Percentiles rank a stretch among this genome's conserved stretches.
These are phyloP conservation scores for Ceriagrion tenellum DNA, from an alignment of 2,888 invertebrate species.

Conservation along the genomic window DNA sequence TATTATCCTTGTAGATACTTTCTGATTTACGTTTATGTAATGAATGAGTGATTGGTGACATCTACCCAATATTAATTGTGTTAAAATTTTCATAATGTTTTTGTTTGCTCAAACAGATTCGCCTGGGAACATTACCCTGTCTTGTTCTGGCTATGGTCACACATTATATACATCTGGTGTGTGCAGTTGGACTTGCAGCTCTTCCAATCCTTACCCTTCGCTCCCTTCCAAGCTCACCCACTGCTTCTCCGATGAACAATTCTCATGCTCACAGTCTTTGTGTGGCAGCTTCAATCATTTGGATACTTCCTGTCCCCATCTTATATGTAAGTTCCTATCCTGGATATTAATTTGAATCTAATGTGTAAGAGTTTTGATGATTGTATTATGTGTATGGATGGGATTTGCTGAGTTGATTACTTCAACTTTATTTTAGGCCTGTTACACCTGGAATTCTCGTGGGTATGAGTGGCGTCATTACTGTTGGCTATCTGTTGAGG, in stretches of 20 bases:
- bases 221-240: slow-evolving; percentile 44
- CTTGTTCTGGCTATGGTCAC: slow-evolving; percentile 52
- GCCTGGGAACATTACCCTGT: slow-evolving; percentile 49
- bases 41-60: too few relatives aligned
- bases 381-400: neutral
- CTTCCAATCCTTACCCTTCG: slow-evolving; percentile 55
- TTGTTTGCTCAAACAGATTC: neutral
- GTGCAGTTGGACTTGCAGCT: slow-evolving; percentile 51
- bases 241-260: slow-evolving; percentile 25
- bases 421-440: slow-evolving; percentile 77
- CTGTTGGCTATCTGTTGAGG: slow-evolving; percentile 89
- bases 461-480: slow-evolving; percentile 87
- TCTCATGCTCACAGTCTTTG: slow-evolving; percentile 51
- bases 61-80: too few relatives aligned
- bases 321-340: slow-evolving; percentile 25
- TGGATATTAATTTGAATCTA: neutral
- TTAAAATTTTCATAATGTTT: too few relatives aligned
- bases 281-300: slow-evolving; percentile 40
- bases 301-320: slow-evolving; percentile 50
- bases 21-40: too few relatives aligned
- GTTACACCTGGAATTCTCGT: slow-evolving; percentile 84
- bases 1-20: too few relatives aligned
- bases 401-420: slow-evolving; percentile 37
- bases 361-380: neutral
- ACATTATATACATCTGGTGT: slow-evolving; percentile 56